These are phyloP conservation scores for Rhincodon typus DNA, from an alignment of 2,797 vertebrate genomes.

Conservation along the genomic window DNA sequence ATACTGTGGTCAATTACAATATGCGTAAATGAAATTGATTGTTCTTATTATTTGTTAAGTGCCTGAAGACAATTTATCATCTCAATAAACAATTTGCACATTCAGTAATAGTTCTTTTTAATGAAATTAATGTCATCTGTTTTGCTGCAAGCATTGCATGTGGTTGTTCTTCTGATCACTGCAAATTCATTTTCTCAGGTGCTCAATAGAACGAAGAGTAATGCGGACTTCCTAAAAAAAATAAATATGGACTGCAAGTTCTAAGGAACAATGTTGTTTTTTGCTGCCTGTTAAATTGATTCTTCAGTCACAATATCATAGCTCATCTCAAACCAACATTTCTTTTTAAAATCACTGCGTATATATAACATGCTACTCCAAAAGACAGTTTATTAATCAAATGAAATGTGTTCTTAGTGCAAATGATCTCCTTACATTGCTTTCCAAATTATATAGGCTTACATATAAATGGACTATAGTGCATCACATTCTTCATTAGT, in stretches of 20 bases:
- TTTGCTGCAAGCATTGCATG: not conserved
- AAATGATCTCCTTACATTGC: not conserved
- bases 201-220: constrained; percentile 19
- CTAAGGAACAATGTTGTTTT: not conserved
- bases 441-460: not conserved
- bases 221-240: not conserved
- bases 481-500: not conserved
- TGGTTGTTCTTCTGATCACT: not conserved
- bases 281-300: not conserved
- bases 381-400: not conserved
- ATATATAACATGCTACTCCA: not conserved
- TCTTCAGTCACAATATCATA: not conserved
- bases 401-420: not conserved
- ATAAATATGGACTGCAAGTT: not conserved
- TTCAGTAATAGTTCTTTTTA: not conserved
- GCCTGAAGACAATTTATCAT: constrained; percentile 20
- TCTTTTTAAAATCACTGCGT: not conserved
- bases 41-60: constrained; percentile 35
- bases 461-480: not conserved
- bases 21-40: constrained; percentile 5
- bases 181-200: constrained; percentile 18
- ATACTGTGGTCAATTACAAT: constrained; percentile 13
- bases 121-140: constrained; percentile 27
- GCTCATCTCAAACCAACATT: not conserved
- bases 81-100: constrained; percentile 25